A percentile compares a stretch with the other conserved stretches of the same genome.
phyloP scores from a whole-genome alignment of 1,140 invertebrate genomes.

The Neodiprion virginianus region DNA sequence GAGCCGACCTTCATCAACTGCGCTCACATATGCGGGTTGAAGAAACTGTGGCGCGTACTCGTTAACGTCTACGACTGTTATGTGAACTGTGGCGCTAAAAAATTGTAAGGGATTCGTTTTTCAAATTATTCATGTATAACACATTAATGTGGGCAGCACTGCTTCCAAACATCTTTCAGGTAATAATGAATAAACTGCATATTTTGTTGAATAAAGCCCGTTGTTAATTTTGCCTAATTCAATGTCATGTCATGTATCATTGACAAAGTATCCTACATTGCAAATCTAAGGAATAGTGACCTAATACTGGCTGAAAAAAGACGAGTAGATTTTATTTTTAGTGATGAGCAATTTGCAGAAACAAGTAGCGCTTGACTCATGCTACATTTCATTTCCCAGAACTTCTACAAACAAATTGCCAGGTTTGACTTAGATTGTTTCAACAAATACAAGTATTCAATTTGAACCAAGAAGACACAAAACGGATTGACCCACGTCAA shows the following conservation, averaged over 20 bases:
- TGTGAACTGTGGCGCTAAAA: slow-evolving; percentile 88
- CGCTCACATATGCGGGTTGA: slow-evolving; percentile 87
- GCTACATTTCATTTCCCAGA: too few relatives aligned
- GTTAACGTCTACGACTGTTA: slow-evolving; percentile 95
- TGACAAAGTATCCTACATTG: too few relatives aligned
- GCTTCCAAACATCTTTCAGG: not conserved
- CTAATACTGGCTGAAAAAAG: too few relatives aligned
- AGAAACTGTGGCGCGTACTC: slow-evolving; percentile 90
- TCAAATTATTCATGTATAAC: not conserved
- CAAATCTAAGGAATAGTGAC: too few relatives aligned
- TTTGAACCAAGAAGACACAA: too few relatives aligned
- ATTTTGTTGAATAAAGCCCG: not conserved
- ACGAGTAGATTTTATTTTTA: not conserved
- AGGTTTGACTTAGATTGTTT: slow-evolving; percentile 43
- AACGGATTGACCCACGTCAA: too few relatives aligned
- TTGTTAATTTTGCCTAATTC: not conserved
- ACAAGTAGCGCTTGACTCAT: not conserved
- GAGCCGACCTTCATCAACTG: slow-evolving; percentile 89
- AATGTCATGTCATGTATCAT: too few relatives aligned
- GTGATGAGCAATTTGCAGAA: not conserved
- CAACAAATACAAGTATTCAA: not conserved
- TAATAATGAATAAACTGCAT: not conserved
- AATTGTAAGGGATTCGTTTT: slow-evolving; percentile 35
- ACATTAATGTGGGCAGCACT: not conserved
- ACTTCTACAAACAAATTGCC: not conserved